Evolutionary conservation across 2,113 vertebrate species (phyloP).

Genomic region (Pterocles gutturalis): DNA sequence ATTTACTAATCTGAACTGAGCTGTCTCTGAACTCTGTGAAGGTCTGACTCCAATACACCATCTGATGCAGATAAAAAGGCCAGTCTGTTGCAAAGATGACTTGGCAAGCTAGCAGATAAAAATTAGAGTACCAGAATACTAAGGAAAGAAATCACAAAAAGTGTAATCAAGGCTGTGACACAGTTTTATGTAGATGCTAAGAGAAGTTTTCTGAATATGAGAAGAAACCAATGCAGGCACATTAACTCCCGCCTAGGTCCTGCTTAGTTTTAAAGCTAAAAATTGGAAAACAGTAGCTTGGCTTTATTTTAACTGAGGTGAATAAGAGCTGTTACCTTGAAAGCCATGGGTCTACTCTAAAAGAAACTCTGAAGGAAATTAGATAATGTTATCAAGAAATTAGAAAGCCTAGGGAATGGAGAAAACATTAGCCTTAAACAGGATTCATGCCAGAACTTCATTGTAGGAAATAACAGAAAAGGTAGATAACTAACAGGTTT

Average conservation of each 20-base stretch:
- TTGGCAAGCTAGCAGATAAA: not conserved
- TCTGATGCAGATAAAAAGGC: not conserved
- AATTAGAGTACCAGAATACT: not conserved
- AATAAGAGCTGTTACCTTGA: conserved; percentile 31
- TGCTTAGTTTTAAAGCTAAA: not conserved
- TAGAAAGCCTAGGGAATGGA: conserved; percentile 28
- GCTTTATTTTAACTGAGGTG: not conserved
- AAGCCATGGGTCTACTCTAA: conserved; percentile 11
- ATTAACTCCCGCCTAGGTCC: not conserved
- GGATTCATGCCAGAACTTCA: conserved; percentile 38
- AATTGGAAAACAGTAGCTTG: not conserved
- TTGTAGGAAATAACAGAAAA: conserved; percentile 63
- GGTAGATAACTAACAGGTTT: conserved; percentile 44
- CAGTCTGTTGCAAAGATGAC: not conserved
- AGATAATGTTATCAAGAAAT: conserved; percentile 49
- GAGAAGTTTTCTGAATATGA: not conserved
- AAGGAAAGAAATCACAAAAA: not conserved
- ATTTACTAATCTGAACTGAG: conserved; percentile 8
- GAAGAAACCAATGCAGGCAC: not conserved
- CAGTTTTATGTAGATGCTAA: not conserved
- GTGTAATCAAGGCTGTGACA: not conserved
- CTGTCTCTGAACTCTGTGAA: not conserved
- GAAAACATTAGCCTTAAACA: conserved; percentile 26
- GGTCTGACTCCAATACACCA: not conserved
- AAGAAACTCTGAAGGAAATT: conserved; percentile 65